Conservation (phyloP, 2,888 invertebrate genomes). For the Strigamia maritima region DNA sequence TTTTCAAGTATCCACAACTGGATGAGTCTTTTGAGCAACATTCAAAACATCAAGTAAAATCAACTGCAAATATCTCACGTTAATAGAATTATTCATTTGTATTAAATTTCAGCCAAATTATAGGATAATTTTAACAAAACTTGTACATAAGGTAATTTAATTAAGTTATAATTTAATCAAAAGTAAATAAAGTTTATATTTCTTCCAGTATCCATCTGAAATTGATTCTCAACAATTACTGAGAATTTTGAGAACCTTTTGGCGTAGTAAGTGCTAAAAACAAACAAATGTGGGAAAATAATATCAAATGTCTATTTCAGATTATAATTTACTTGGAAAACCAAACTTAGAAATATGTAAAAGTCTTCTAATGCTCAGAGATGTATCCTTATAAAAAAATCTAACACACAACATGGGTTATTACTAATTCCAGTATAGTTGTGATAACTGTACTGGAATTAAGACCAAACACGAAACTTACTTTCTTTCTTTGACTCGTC, state of each 20-base stretch:
- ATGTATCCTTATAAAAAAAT: slow-evolving; percentile 50
- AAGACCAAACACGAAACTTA: not conserved
- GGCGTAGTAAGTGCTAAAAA: slow-evolving; percentile 55
- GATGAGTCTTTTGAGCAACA: not conserved
- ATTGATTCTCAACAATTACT: slow-evolving; percentile 62
- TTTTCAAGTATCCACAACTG: slow-evolving; percentile 61
- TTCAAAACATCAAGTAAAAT: not conserved
- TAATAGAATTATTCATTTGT: not conserved
- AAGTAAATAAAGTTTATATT: not conserved
- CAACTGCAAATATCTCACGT: not conserved
- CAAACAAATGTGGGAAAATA: not conserved
- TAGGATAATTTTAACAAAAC: slow-evolving; percentile 57
- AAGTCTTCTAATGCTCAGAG: slow-evolving; percentile 66
- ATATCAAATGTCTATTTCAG: slow-evolving; percentile 22
- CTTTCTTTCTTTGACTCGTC: not conserved
- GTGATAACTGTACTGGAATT: no score
- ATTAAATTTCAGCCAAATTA: slow-evolving; percentile 56
- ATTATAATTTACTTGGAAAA: slow-evolving; percentile 57
- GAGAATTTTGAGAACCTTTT: slow-evolving; percentile 60
- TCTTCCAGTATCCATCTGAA: slow-evolving; percentile 59
- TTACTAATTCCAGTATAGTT: not conserved
- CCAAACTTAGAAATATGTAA: slow-evolving; percentile 65
- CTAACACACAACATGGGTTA: not conserved
- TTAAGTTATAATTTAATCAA: no score
- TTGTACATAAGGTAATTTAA: slow-evolving; percentile 52